Evolutionary conservation across 2,888 invertebrate genomes (phyloP).

Genomic region (Fissipunctia ypsillon): DNA sequence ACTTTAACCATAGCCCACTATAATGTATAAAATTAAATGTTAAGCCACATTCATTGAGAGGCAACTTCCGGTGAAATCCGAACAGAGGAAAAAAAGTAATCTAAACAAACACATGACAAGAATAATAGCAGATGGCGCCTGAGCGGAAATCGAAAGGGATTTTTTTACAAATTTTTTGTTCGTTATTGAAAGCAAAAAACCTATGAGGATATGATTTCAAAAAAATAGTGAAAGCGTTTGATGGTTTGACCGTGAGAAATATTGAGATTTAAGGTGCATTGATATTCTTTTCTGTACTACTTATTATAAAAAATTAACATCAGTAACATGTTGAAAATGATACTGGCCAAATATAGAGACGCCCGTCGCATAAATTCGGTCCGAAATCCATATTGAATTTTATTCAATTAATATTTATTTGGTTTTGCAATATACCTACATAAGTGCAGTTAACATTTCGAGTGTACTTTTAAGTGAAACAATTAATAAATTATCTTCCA

Average conservation of each 20-base stretch:
- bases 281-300: conserved; percentile 1
- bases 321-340: conserved; percentile 12
- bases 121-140: conserved; percentile 89
- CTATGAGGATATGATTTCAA: conserved; percentile 77
- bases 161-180: conserved; percentile 78
- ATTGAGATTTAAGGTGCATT: conserved; percentile 30
- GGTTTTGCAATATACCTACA: conserved; percentile 17
- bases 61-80: conserved; percentile 86
- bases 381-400: conserved; percentile 31
- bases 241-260: conserved; percentile 71
- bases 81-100: conserved; percentile 79
- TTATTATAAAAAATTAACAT: conserved; percentile 25
- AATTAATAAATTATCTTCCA: conserved; percentile 57
- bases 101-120: conserved; percentile 86
- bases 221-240: conserved; percentile 83
- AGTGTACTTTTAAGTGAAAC: conserved; percentile 37
- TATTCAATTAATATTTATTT: conserved; percentile 21
- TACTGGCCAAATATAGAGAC: conserved; percentile 12
- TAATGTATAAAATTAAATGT: conserved; percentile 78
- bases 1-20: conserved; percentile 65
- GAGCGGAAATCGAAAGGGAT: conserved; percentile 89
- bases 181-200: conserved; percentile 79
- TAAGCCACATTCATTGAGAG: conserved; percentile 77
- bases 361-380: conserved; percentile 3
- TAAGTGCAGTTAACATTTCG: conserved; percentile 24